These are phyloP conservation scores for Dreissena rostriformis DNA, from an alignment of 1,140 invertebrate genomes.

Conservation along the genomic window DNA sequence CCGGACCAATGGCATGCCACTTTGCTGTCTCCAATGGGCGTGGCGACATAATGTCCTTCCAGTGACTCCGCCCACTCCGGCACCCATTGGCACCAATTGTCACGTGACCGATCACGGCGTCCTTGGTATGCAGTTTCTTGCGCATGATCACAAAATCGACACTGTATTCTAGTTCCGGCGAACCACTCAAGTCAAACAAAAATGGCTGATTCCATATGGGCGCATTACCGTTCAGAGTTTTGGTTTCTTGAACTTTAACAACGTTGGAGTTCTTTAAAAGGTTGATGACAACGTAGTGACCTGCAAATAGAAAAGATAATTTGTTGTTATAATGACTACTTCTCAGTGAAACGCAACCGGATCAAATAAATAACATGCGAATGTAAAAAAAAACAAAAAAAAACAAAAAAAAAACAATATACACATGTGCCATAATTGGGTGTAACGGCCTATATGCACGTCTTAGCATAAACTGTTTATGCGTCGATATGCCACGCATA, in stretches of 20 bases:
- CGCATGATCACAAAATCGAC: conserved; percentile 66
- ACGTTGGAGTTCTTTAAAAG: conserved; percentile 32
- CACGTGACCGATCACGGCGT: conserved; percentile 67
- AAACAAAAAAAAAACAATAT: no score
- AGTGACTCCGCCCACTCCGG: conserved; percentile 58
- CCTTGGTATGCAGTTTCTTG: conserved; percentile 53
- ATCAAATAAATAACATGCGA: no score
- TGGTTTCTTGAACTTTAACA: conserved; percentile 39
- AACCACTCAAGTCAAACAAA: conserved; percentile 55
- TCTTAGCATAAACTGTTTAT: no score
- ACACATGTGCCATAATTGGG: neutral
- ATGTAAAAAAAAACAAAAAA: no score
- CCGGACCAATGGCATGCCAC: conserved; percentile 64
- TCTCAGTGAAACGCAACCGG: no score
- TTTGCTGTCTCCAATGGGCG: conserved; percentile 52
- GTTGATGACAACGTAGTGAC: conserved; percentile 56
- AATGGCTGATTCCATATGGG: conserved; percentile 65
- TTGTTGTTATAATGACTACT: no score
- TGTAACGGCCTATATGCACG: no score
- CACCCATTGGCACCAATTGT: conserved; percentile 54
- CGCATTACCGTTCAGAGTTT: conserved; percentile 30
- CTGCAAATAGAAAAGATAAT: conserved; percentile 47
- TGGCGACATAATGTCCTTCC: conserved; percentile 63
- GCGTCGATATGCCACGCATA: no score
- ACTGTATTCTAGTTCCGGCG: conserved; percentile 40